A percentile compares a stretch with the other conserved stretches of the same genome.
phyloP scores from a whole-genome alignment of 2,113 vertebrate species.

The Coryphaenoides rupestris region DNA sequence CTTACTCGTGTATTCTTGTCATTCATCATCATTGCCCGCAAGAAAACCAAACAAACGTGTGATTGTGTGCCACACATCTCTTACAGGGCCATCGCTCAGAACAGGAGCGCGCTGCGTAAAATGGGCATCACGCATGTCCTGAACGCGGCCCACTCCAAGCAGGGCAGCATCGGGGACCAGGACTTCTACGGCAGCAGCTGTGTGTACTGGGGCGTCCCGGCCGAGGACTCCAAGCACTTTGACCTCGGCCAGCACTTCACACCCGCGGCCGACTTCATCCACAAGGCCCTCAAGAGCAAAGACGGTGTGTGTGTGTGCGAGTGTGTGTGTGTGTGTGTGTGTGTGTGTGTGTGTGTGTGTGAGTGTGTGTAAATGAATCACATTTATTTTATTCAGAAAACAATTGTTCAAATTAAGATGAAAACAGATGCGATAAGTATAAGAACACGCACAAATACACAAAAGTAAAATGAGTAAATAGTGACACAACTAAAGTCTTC shows the following conservation, averaged over 20 bases:
- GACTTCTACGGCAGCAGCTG: conserved; percentile 82
- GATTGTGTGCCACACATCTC: conserved; percentile 29
- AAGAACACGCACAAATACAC: too few relatives aligned
- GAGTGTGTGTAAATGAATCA: too few relatives aligned
- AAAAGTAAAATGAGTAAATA: too few relatives aligned
- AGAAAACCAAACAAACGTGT: too few relatives aligned
- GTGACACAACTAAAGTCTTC: not conserved
- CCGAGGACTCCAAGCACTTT: conserved; percentile 76
- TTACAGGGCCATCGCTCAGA: conserved; percentile 72
- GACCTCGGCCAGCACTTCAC: conserved; percentile 73
- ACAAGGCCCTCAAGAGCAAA: conserved; percentile 71
- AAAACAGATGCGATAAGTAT: too few relatives aligned
- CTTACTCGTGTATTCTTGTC: too few relatives aligned
- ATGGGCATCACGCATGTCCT: conserved; percentile 76
- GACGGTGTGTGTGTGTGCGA: conserved; percentile 53
- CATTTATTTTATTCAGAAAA: too few relatives aligned
- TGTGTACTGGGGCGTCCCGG: conserved; percentile 75
- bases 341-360: too few relatives aligned
- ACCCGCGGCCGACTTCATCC: conserved; percentile 73
- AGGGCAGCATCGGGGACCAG: conserved; percentile 84
- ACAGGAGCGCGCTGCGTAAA: conserved; percentile 63
- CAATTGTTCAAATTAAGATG: too few relatives aligned
- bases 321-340: too few relatives aligned
- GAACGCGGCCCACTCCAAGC: conserved; percentile 77
- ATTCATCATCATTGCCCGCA: too few relatives aligned